phyloP scores from a whole-genome alignment of 2,888 invertebrate species.

The Apoderus coryli region DNA sequence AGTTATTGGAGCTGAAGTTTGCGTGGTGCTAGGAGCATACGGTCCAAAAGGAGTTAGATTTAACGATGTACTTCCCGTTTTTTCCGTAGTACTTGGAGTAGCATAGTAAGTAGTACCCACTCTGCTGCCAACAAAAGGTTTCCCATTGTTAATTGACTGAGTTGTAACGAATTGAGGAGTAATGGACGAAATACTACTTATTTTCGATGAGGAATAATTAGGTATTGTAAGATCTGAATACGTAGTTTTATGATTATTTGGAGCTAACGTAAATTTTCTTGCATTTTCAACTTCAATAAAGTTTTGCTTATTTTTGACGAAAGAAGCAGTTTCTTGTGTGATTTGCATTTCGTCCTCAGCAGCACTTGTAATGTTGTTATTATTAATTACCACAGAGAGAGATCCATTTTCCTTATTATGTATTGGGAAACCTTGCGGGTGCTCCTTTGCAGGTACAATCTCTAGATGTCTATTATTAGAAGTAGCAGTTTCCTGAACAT shows the following conservation, averaged over 20 bases:
- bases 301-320: slow-evolving; percentile 38
- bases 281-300: too few relatives aligned
- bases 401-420: too few relatives aligned
- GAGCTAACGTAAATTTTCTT: slow-evolving; percentile 21
- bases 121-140: slow-evolving; percentile 27
- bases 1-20: neutral
- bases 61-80: slow-evolving; percentile 13
- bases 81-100: slow-evolving; percentile 8
- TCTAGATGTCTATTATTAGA: too few relatives aligned
- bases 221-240: slow-evolving; percentile 28
- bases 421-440: slow-evolving; percentile 8
- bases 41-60: slow-evolving; percentile 9
- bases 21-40: neutral
- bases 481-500: too few relatives aligned
- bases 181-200: slow-evolving; percentile 22
- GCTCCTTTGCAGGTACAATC: too few relatives aligned
- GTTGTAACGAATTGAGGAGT: slow-evolving; percentile 28
- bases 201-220: slow-evolving; percentile 16
- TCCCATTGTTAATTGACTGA: slow-evolving; percentile 28
- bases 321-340: slow-evolving; percentile 64
- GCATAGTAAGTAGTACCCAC: slow-evolving; percentile 20
- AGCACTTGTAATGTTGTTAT: too few relatives aligned
- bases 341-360: too few relatives aligned
- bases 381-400: slow-evolving; percentile 8
- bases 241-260: slow-evolving; percentile 28